Percentiles rank a stretch among this genome's conserved stretches.
Evolutionary conservation across 2,113 vertebrate species (phyloP).

Genomic region (Indri indri): DNA sequence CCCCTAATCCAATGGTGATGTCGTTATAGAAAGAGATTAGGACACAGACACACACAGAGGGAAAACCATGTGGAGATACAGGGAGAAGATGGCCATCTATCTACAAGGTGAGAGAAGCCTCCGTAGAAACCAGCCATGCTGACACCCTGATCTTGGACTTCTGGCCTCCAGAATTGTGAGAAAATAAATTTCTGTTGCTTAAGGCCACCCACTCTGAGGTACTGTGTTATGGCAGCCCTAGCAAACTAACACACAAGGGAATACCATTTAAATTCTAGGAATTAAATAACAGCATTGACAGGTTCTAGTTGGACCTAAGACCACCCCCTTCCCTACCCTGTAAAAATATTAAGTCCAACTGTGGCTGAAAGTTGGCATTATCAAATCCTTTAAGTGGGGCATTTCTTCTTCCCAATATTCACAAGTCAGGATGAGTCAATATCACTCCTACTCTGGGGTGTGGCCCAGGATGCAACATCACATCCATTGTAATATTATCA

Average conservation of each 20-base stretch:
- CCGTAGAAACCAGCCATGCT: not conserved
- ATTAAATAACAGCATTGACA: not conserved
- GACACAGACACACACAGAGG: not conserved
- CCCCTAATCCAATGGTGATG: not conserved
- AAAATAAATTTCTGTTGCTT: not conserved
- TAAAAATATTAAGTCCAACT: not conserved
- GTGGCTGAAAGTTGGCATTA: not conserved
- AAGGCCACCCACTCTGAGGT: not conserved
- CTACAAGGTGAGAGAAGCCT: not conserved
- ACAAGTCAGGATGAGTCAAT: conserved; percentile 47
- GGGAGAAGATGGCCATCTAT: not conserved
- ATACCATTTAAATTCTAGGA: not conserved
- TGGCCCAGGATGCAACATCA: conserved; percentile 47
- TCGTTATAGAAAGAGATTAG: not conserved
- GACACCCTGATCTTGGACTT: not conserved
- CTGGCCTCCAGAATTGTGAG: not conserved
- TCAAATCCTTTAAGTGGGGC: not conserved
- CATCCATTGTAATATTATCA: conserved; percentile 56
- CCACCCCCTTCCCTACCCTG: no score
- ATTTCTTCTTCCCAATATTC: conserved; percentile 34
- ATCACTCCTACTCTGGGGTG: conserved; percentile 69
- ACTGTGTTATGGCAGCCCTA: not conserved
- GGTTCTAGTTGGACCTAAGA: not conserved
- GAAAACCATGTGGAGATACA: not conserved
- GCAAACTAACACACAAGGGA: not conserved